Conservation (phyloP, 1,140 invertebrate species). For the Lanistes nyassanus region DNA sequence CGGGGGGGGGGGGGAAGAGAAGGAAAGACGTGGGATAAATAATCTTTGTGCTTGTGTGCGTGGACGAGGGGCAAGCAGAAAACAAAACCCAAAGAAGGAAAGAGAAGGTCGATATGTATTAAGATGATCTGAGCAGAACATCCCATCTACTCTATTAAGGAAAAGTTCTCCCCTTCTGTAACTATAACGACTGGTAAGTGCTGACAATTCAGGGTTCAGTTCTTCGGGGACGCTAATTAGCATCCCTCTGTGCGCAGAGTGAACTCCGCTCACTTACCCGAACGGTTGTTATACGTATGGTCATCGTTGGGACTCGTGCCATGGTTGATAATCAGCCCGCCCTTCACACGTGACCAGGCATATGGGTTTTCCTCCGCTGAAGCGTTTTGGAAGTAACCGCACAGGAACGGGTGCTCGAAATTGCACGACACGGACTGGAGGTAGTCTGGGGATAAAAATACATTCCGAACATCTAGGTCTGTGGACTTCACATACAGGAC, state of each 20-base stretch:
- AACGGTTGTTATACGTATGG: conserved; percentile 36
- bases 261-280: conserved; percentile 34
- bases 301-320: conserved; percentile 50
- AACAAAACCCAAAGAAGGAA: neutral
- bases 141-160: no score
- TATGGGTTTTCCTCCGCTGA: conserved; percentile 34
- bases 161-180: no score
- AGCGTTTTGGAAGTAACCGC: conserved; percentile 45
- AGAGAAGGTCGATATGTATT: neutral
- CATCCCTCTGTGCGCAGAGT: no score
- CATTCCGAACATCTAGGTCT: no score
- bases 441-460: conserved; percentile 30
- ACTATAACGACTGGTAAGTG: no score
- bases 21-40: neutral
- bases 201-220: no score
- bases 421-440: conserved; percentile 42
- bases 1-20: neutral
- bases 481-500: neutral
- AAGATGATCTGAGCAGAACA: no score
- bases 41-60: neutral
- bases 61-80: neutral
- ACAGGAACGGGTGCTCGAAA: conserved; percentile 54
- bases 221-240: no score
- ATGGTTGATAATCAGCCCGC: conserved; percentile 33
- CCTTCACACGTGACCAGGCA: conserved; percentile 25